Evolutionary conservation across 2,797 vertebrate species (phyloP), one percentile per base, ranked within the genome.

Genomic region (Ataeniobius toweri): DNA sequence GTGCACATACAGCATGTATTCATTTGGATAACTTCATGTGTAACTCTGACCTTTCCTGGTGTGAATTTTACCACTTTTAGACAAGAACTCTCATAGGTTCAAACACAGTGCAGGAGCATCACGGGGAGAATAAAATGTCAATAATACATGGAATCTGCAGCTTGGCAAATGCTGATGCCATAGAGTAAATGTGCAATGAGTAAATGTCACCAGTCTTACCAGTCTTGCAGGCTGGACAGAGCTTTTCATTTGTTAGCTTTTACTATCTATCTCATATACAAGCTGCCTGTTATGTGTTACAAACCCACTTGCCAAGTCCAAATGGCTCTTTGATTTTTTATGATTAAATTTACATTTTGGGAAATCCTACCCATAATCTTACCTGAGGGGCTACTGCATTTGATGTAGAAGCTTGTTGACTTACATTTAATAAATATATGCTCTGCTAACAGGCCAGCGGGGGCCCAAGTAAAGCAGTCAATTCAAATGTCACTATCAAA

Each of bases 241-340:
- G 80, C 78, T 91, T 94, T 93, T 89, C 89, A 94, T 94, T 92
- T 91, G 89, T 90, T 84, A 58, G 82, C 78, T 92, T 91, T 95
- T 93, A 93, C 91, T 86, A 87, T 88, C 88, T 86, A 91, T 91
- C 90, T 89, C 72, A 81, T 80, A 79, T 87, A 91, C 88, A 85
- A 88, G 86, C 91, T 83, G 90, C 58, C 86, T 88, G 76, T 90
- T 86, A 90, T 89, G 80, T 67, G 83, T 86, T 93, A 92, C 92
- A 95, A 88, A 93, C 82, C 76, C 78, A 79, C 87, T 90, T 65
- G 81, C 87, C 83, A 78, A 85, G 83, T 80, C 85, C 90, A 89
- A 92, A 87, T 51, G 85, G 88, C 86, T 86, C 83, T 89, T 67
- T 94, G 92, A 95, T 94, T 91, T 95, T 93, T 92, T 88, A 74